Evolutionary conservation across 53 echinoderm and acorn worm species (phyloP).

Genomic region (Crossaster papposus): DNA sequence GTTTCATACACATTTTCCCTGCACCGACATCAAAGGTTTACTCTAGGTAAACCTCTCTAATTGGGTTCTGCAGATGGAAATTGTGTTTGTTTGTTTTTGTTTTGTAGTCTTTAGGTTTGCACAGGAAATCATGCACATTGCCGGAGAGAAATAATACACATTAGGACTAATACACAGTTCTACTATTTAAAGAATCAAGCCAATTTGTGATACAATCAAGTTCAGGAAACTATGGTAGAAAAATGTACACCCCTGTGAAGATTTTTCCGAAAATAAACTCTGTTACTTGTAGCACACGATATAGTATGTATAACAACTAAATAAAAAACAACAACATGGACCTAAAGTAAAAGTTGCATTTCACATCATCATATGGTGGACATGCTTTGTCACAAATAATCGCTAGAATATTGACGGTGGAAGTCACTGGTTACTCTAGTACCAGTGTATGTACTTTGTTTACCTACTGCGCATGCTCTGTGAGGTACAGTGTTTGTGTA

Average conservation of each 20-base stretch:
- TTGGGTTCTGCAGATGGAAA: conserved; percentile 54
- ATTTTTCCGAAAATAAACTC: not conserved
- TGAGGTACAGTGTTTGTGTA: not conserved
- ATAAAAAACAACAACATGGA: not conserved
- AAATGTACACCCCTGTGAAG: not conserved
- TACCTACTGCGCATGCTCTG: not conserved
- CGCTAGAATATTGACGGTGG: not conserved
- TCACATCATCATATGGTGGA: not conserved
- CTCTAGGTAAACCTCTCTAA: conserved; percentile 33
- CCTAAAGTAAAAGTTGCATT: not conserved
- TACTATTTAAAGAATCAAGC: not conserved
- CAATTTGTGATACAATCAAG: not conserved
- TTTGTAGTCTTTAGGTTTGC: not conserved
- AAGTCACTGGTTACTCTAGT: not conserved
- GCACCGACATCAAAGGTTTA: conserved; percentile 48
- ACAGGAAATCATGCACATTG: not conserved
- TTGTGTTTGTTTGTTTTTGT: conserved; percentile 37
- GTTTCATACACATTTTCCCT: conserved; percentile 39
- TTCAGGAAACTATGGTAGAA: not conserved
- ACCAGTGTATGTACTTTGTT: not conserved
- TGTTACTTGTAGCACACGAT: not conserved
- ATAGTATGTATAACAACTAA: not conserved
- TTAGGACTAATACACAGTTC: not conserved
- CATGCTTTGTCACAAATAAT: not conserved
- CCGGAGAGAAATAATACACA: not conserved